These are phyloP conservation scores for Lutraria lutraria DNA, from an alignment of 2,888 invertebrate species.

Conservation along the genomic window DNA sequence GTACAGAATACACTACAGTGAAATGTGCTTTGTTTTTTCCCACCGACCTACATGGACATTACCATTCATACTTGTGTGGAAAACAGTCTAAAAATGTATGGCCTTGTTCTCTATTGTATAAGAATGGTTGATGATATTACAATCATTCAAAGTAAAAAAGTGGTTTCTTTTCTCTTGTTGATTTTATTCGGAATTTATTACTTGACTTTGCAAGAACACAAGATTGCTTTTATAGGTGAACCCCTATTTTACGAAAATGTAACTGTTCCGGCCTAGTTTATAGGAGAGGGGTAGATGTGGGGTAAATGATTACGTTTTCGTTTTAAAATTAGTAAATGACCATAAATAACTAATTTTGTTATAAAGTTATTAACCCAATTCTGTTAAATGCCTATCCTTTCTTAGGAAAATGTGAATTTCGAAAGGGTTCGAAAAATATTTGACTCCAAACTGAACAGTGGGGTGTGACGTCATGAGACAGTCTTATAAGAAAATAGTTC, in stretches of 20 bases:
- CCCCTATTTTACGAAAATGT: conserved; percentile 20
- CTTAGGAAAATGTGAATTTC: too few relatives aligned
- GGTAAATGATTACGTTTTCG: background rate
- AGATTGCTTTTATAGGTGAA: background rate
- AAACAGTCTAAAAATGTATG: background rate
- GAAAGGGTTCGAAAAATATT: background rate
- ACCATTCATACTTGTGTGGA: background rate
- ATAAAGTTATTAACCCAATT: too few relatives aligned
- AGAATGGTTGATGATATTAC: background rate
- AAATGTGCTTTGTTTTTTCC: conserved; percentile 32
- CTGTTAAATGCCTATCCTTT: too few relatives aligned
- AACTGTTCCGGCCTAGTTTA: conserved; percentile 24
- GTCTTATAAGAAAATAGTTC: conserved; percentile 36
- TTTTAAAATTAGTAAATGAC: background rate
- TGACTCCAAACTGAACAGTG: background rate
- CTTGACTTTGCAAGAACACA: background rate
- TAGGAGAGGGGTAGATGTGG: background rate
- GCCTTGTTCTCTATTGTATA: background rate
- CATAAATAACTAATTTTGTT: too few relatives aligned
- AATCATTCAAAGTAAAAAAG: background rate
- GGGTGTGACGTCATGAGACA: conserved; percentile 29
- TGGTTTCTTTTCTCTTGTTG: background rate
- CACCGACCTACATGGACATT: conserved; percentile 13
- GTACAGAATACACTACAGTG: conserved; percentile 13
- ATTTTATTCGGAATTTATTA: too few relatives aligned